Evolutionary conservation across 2,113 vertebrate genomes (phyloP).

Genomic region (Lampris megalopsis): DNA sequence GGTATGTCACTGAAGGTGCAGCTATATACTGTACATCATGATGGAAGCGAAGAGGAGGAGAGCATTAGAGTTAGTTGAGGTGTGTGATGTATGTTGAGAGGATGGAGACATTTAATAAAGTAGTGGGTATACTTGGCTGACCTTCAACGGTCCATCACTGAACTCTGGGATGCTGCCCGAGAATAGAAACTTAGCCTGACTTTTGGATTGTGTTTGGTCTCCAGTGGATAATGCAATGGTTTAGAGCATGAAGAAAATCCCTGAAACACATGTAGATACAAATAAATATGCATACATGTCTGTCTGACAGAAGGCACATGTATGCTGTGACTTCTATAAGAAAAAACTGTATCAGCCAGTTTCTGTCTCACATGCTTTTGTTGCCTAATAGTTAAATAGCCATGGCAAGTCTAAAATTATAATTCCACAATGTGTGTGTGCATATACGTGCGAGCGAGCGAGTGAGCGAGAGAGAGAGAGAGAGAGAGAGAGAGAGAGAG

Average conservation of each 20-base stretch:
- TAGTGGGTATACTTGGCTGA: slow-evolving; percentile 25
- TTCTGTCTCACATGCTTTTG: not conserved
- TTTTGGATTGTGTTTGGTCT: slow-evolving; percentile 39
- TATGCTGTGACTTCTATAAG: slow-evolving; percentile 19
- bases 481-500: not conserved
- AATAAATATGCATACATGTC: not conserved
- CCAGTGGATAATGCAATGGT: slow-evolving; percentile 12
- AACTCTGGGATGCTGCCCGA: slow-evolving; percentile 3
- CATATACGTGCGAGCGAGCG: too few relatives aligned
- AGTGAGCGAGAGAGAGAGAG: too few relatives aligned
- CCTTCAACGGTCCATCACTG: slow-evolving; percentile 16
- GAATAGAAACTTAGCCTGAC: slow-evolving; percentile 17
- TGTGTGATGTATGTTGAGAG: not conserved
- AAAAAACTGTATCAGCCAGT: not conserved
- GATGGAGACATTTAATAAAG: slow-evolving; percentile 26
- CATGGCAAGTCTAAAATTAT: not conserved
- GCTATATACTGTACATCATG: not conserved
- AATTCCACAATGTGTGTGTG: not conserved
- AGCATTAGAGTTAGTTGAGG: not conserved
- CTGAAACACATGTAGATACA: not conserved
- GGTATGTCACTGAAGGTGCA: too few relatives aligned
- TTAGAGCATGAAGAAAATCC: slow-evolving; percentile 24
- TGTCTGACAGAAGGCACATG: not conserved
- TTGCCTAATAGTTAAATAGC: slow-evolving; percentile 7
- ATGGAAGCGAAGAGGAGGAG: not conserved